A percentile compares a stretch with the other conserved stretches of the same genome.
These are phyloP conservation scores for Cylloceria caligata DNA, from an alignment of 2,888 invertebrate genomes.

Conservation along the genomic window DNA sequence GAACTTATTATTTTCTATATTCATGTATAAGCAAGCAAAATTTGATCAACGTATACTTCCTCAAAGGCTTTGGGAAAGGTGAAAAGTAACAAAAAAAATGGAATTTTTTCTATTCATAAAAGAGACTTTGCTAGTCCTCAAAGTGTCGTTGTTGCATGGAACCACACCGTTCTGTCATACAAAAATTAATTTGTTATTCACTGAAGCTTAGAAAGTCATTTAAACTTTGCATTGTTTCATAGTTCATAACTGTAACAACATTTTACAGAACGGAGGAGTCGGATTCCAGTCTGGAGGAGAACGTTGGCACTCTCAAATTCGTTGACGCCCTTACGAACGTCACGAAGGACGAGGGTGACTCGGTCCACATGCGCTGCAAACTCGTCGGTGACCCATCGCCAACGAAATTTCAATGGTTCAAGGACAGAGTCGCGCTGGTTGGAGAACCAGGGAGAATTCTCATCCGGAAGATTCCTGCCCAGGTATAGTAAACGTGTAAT, in stretches of 20 bases:
- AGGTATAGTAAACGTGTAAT: slow-evolving; percentile 70
- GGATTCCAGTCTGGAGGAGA: slow-evolving; percentile 73
- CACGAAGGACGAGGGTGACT: slow-evolving; percentile 87
- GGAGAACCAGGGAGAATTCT: slow-evolving; percentile 84
- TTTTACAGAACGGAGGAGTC: slow-evolving; percentile 70
- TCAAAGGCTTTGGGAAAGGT: too few species aligned
- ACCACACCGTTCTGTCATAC: too few species aligned
- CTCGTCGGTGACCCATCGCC: slow-evolving; percentile 87
- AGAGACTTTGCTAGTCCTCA: too few species aligned
- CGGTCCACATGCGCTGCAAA: slow-evolving; percentile 88
- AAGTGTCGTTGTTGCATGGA: too few species aligned
- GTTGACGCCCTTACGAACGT: slow-evolving; percentile 86
- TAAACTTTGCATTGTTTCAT: too few species aligned
- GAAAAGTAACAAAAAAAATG: too few species aligned
- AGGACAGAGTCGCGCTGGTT: slow-evolving; percentile 86
- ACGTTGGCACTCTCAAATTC: slow-evolving; percentile 86
- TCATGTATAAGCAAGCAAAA: too few species aligned
- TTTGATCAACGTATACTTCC: too few species aligned
- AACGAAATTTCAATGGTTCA: slow-evolving; percentile 87
- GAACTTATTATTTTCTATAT: too few species aligned
- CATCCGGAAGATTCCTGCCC: slow-evolving; percentile 81
- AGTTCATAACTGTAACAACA: background rate
- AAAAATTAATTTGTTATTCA: too few species aligned
- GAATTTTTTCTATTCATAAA: too few species aligned
- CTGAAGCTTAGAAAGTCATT: too few species aligned